phyloP scores from a whole-genome alignment of 2,888 invertebrate genomes.

The Synanthedon myopaeformis region DNA sequence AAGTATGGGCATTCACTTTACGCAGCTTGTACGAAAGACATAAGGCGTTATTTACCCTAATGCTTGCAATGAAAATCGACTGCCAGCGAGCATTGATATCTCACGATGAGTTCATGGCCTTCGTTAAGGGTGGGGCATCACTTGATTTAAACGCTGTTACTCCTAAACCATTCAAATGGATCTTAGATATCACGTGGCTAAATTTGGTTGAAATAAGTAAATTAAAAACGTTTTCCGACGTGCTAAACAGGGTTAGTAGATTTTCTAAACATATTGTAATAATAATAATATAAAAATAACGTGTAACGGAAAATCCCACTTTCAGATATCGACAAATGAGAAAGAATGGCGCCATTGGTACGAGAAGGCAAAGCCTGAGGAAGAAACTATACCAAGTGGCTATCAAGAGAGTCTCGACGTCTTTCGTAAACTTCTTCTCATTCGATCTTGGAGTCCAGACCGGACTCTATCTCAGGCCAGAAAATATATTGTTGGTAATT shows the following conservation, averaged over 20 bases:
- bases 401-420: conserved; percentile 88
- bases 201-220: conserved; percentile 95
- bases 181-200: conserved; percentile 95
- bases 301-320: not conserved
- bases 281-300: not conserved
- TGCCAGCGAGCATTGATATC: conserved; percentile 83
- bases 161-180: conserved; percentile 95
- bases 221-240: conserved; percentile 81
- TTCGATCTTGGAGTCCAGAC: conserved; percentile 96
- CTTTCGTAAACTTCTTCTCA: conserved; percentile 86
- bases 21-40: conserved; percentile 94
- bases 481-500: conserved; percentile 84
- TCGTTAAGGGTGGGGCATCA: conserved; percentile 97
- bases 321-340: conserved; percentile 84
- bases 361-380: conserved; percentile 93
- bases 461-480: conserved; percentile 93
- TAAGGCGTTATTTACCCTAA: conserved; percentile 91
- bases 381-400: conserved; percentile 90
- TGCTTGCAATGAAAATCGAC: conserved; percentile 96
- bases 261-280: not conserved
- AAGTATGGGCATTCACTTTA: conserved; percentile 93
- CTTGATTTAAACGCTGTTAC: conserved; percentile 91
- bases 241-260: conserved; percentile 77
- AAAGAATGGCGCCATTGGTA: conserved; percentile 92
- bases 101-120: conserved; percentile 93